Base-by-base conservation (phyloP, 2,888 invertebrate species). In the Acanthoscelides obtectus region DNA sequence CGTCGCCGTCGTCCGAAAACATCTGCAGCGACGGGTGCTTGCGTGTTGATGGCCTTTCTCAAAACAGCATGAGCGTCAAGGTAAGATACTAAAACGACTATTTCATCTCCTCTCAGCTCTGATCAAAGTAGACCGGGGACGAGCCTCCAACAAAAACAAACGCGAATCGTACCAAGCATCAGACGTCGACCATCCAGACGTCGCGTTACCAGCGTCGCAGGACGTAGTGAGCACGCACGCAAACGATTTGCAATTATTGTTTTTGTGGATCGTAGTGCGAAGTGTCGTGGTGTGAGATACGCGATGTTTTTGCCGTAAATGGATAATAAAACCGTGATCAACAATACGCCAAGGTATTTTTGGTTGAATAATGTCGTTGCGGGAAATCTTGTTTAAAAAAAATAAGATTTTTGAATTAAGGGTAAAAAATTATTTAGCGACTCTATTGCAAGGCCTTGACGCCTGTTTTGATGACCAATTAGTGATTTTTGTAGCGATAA, bases 41-140 rank as follows among this genome's bases (percentile, higher is more conserved):
- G 66, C 22, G 12, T 6, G 66, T 22, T 22, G 66, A 21, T 22
- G 66, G 22, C 66, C 22, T n/a, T 66, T n/a, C 6, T 66, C 66
- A 22, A 22, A 21, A 12, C 66, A 66, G 21, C 66, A 66, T 66
- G 66, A 66, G 22, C 22, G 66, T 22, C 66, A 66, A 66, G 66
- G 66, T 66, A 66, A 66, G 66, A 20, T n/a, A 4, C 3, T 17
- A 45, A 45, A 45, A 45, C 45, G 3, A 12, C 45, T 17, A 45
- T 17, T 6, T 12, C 45, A 45, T 45, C 45, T 45, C 5, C 17
- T 4, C 25, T 25, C 45, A 45, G 6, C 45, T 45, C 45, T 25
- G 5, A 45, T 12, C 17, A 6, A 45, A 45, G 45, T 45, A 45
- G 45, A 17, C 45, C 45, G 45, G 12, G 45, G 45, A 45, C 45